phyloP scores from a whole-genome alignment of 2,888 invertebrate species.

The Nipponacmea schrenckii region DNA sequence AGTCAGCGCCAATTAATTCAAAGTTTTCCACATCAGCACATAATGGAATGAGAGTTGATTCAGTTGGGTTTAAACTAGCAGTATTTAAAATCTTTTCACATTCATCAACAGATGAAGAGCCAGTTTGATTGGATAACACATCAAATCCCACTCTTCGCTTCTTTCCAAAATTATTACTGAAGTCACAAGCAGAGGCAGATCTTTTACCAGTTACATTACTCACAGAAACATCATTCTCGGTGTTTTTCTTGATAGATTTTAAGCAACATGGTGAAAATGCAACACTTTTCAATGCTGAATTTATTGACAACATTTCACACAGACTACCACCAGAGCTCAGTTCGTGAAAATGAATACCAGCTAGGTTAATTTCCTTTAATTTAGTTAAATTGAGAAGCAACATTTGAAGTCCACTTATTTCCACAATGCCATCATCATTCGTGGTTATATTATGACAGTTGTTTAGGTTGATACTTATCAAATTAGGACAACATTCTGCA shows the following conservation, averaged over 20 bases:
- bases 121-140: too few species aligned
- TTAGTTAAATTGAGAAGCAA: slow-evolving; percentile 43
- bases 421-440: slow-evolving; percentile 26
- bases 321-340: slow-evolving; percentile 25
- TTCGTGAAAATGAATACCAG: slow-evolving; percentile 55
- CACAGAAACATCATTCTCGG: not conserved
- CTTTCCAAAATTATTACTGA: slow-evolving; percentile 6
- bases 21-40: slow-evolving; percentile 47
- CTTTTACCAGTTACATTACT: not conserved
- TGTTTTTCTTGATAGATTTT: slow-evolving; percentile 20
- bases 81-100: not conserved
- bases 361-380: slow-evolving; percentile 53
- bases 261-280: slow-evolving; percentile 52
- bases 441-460: slow-evolving; percentile 39
- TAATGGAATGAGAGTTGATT: slow-evolving; percentile 26
- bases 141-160: slow-evolving; percentile 18
- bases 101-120: not conserved
- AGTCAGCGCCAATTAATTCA: slow-evolving; percentile 43
- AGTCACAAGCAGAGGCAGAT: not conserved
- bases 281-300: slow-evolving; percentile 46
- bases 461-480: slow-evolving; percentile 58
- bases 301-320: slow-evolving; percentile 29
- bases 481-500: slow-evolving; percentile 51
- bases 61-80: not conserved
- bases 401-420: slow-evolving; percentile 44